phyloP scores from a whole-genome alignment of 2,888 invertebrate species.

The Myopa testacea region DNA sequence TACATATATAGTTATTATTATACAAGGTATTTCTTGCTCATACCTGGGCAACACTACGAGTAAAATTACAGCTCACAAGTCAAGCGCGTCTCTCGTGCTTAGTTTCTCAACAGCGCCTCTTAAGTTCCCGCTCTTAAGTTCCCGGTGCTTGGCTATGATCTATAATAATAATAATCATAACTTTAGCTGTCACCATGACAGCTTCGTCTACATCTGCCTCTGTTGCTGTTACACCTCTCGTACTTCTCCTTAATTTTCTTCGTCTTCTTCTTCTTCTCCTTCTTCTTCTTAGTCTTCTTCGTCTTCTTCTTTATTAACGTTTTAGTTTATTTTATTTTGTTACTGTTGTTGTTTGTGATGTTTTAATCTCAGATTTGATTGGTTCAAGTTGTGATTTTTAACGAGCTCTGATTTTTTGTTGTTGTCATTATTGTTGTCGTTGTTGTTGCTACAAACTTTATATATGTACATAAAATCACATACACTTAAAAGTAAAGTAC shows the following conservation, averaged over 20 bases:
- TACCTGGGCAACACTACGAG: conserved; percentile 38
- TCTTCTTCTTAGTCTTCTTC: conserved; percentile 5
- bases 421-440: conserved; percentile 5
- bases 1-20: conserved; percentile 46
- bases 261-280: background rate
- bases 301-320: background rate
- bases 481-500: background rate
- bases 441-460: conserved; percentile 2
- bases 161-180: conserved; percentile 41
- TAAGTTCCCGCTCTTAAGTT: conserved; percentile 4
- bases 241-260: background rate
- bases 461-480: background rate
- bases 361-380: conserved; percentile 39
- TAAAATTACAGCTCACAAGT: conserved; percentile 34
- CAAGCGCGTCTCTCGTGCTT: conserved; percentile 21
- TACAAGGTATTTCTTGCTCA: conserved; percentile 47
- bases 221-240: background rate
- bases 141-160: conserved; percentile 22
- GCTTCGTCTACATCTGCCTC: conserved; percentile 24
- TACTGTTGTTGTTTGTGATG: conserved; percentile 22
- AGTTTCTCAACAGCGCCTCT: conserved; percentile 1
- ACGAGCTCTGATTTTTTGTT: conserved; percentile 40
- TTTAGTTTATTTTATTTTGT: conserved; percentile 19
- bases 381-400: conserved; percentile 42
- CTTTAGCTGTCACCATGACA: conserved; percentile 40